These are phyloP conservation scores for Entomobrya multifasciata DNA, from an alignment of 2,888 invertebrate species.

Conservation along the genomic window DNA sequence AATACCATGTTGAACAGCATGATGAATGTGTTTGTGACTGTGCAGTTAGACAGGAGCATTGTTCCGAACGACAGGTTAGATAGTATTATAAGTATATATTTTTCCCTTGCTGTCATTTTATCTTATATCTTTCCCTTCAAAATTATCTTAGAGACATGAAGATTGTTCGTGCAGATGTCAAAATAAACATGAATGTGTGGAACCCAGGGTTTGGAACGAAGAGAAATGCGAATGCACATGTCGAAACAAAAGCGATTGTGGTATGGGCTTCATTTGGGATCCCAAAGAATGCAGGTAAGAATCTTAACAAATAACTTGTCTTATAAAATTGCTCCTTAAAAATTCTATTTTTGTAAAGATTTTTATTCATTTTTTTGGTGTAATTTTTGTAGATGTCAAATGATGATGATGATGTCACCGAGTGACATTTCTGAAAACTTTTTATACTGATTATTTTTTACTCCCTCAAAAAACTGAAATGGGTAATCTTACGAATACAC, in stretches of 20 bases:
- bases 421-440: slow-evolving; percentile 25
- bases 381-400: neutral
- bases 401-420: neutral
- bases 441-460: neutral
- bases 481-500: too few relatives aligned
- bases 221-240: slow-evolving; percentile 66
- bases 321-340: too few relatives aligned
- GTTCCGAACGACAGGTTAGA: slow-evolving; percentile 67
- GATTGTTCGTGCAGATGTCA: slow-evolving; percentile 67
- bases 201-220: slow-evolving; percentile 62
- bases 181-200: slow-evolving; percentile 55
- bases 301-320: neutral
- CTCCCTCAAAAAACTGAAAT: too few relatives aligned
- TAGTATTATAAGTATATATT: neutral
- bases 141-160: slow-evolving; percentile 47
- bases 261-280: slow-evolving; percentile 55
- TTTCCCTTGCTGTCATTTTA: too few relatives aligned
- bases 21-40: slow-evolving; percentile 70
- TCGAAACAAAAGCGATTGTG: too few relatives aligned
- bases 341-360: too few relatives aligned
- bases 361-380: neutral
- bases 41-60: slow-evolving; percentile 53
- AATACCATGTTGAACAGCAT: slow-evolving; percentile 70
- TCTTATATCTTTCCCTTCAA: neutral
- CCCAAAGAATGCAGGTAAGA: slow-evolving; percentile 59